A percentile compares a stretch with the other conserved stretches of the same genome.
phyloP scores from a whole-genome alignment of 1,140 invertebrate species.

The Ceratina japonica region DNA sequence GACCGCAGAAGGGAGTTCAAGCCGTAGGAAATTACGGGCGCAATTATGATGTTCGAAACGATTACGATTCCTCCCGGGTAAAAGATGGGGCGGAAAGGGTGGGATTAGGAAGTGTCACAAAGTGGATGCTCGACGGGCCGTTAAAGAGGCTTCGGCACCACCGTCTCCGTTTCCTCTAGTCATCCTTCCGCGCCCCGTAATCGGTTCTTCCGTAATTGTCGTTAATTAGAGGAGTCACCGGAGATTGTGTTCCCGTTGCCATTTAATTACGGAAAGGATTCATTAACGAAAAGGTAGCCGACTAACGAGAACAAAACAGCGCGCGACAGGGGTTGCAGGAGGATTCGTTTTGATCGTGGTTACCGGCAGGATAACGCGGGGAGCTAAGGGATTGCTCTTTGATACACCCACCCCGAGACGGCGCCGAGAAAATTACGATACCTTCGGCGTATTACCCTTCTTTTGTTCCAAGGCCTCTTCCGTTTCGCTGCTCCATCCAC shows the following conservation, averaged over 20 bases:
- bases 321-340: slow-evolving; percentile 10
- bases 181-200: slow-evolving; percentile 48
- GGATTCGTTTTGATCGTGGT: slow-evolving; percentile 14
- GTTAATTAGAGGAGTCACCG: slow-evolving; percentile 59
- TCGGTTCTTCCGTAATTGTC: slow-evolving; percentile 60
- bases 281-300: slow-evolving; percentile 56
- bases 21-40: not conserved
- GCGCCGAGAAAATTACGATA: slow-evolving; percentile 21
- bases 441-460: not conserved
- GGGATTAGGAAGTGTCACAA: slow-evolving; percentile 12
- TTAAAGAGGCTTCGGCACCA: slow-evolving; percentile 14
- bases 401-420: not conserved
- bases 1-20: not conserved
- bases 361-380: not conserved
- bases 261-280: slow-evolving; percentile 66
- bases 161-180: slow-evolving; percentile 32
- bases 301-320: slow-evolving; percentile 56
- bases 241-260: slow-evolving; percentile 52
- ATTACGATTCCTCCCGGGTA: not conserved
- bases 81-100: not conserved
- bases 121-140: not conserved
- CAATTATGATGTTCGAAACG: slow-evolving; percentile 1
- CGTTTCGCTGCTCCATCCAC: not conserved
- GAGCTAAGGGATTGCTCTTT: slow-evolving; percentile 16
- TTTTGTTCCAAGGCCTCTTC: not conserved